These are phyloP conservation scores for Stichodactyla helianthus DNA, from an alignment of 64 coral and sea anemone genomes.

Conservation along the genomic window DNA sequence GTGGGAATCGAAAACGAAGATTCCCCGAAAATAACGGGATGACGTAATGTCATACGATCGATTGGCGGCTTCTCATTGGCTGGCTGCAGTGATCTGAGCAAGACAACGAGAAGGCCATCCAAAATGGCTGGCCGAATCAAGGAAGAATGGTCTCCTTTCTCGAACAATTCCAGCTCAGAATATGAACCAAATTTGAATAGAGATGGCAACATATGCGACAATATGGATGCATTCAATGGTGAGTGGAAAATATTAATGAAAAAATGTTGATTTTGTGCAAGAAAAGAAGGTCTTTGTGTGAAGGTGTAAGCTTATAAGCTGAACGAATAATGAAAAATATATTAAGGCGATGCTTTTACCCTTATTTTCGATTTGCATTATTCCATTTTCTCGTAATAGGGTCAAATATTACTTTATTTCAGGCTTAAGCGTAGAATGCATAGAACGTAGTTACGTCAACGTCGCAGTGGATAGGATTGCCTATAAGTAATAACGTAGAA, in stretches of 20 bases:
- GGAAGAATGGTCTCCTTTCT: constrained; percentile 58
- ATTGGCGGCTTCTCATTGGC: constrained; percentile 67
- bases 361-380: neutral
- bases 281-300: no score
- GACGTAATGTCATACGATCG: constrained; percentile 96
- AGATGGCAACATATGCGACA: constrained; percentile 58
- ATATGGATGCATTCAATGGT: constrained; percentile 75
- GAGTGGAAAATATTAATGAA: neutral
- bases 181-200: constrained; percentile 55
- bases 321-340: neutral
- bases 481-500: neutral
- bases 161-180: constrained; percentile 46
- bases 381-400: neutral
- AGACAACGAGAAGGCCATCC: constrained; percentile 55
- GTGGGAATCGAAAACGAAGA: constrained; percentile 17
- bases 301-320: neutral
- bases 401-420: neutral
- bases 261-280: no score
- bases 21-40: constrained; percentile 26
- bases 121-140: constrained; percentile 76
- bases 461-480: neutral
- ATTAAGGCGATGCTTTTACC: neutral
- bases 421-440: neutral
- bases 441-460: neutral
- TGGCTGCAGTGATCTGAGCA: constrained; percentile 40